Base-by-base conservation (phyloP, 1,140 invertebrate species). In the Atta texana region DNA sequence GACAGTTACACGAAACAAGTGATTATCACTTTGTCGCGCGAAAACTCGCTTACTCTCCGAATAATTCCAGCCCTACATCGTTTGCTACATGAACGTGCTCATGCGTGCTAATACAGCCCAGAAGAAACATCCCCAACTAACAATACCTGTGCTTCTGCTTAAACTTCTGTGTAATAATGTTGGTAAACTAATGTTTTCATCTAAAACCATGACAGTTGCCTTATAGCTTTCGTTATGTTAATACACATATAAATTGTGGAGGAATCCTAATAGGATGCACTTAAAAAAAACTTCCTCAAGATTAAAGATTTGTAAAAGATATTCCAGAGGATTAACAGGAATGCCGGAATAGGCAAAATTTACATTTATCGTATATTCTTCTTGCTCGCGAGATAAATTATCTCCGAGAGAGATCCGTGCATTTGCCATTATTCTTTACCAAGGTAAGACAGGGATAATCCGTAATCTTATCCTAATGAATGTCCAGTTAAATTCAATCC, bases 391-490 rank as follows among this genome's bases (percentile, higher is more conserved):
- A 75, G 80, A 87, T 57, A 81, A 81, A 81, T 81, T 81, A 31
- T 61, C 77, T 81, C 49, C 14, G 31, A 81, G 64, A 81, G 31
- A 21, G 49, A 81, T 81, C 53, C 64, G 34, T 39, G 80, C 78
- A 34, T 53, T 75, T n/a, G 63, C 86, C 51, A 80, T 66, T 84
- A 84, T 84, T 84, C 80, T 34, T 75, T 75, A 34, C 64, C 59
- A 31, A 28, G 24, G 31, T 34, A 75, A 61, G 49, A 53, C 59
- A 57, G 34, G 39, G n/a, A 61, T 81, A 81, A 71, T 55, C 64
- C 64, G 51, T 85, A 85, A 75, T 85, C 51, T 85, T 66, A 81
- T 85, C 75, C 59, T 81, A 85, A 85, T 80, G 72, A 85, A 85
- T 72, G 75, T 85, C 72, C 61, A 85, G 51, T 66, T 66, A 66